These are phyloP conservation scores for Xiphias gladius DNA, from an alignment of 2,113 vertebrate species.

Conservation along the genomic window DNA sequence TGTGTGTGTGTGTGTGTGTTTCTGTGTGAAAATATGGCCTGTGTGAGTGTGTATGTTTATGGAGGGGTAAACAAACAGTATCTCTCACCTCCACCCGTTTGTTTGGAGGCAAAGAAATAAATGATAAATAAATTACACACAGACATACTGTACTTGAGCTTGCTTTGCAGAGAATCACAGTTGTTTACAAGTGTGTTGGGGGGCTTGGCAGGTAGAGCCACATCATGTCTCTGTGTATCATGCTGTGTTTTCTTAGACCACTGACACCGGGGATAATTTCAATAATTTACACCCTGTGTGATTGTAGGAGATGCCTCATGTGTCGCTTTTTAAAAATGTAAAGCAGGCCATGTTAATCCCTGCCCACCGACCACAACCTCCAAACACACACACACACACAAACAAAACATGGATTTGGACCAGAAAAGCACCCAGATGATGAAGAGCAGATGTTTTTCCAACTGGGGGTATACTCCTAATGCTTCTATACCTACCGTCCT, in stretches of 20 bases:
- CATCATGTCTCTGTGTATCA: conserved; percentile 43
- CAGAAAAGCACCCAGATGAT: conserved; percentile 54
- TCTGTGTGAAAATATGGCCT: neutral
- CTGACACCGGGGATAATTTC: conserved; percentile 67
- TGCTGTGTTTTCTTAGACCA: conserved; percentile 68
- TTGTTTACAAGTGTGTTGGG: conserved; percentile 74
- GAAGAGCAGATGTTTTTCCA: conserved; percentile 77
- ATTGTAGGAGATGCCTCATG: conserved; percentile 62
- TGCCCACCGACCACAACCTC: conserved; percentile 50
- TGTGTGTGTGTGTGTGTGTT: neutral
- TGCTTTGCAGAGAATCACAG: conserved; percentile 69
- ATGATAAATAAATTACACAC: conserved; percentile 73
- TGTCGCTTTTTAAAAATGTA: conserved; percentile 83
- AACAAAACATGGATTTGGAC: conserved; percentile 44
- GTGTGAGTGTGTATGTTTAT: conserved; percentile 20
- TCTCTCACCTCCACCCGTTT: conserved; percentile 61
- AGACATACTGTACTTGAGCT: conserved; percentile 58
- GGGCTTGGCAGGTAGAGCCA: conserved; percentile 51
- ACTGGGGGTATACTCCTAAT: conserved; percentile 57
- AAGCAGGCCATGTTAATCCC: conserved; percentile 65
- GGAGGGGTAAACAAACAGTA: conserved; percentile 49
- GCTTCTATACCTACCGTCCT: conserved; percentile 52
- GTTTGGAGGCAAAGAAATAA: conserved; percentile 69
- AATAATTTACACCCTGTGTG: conserved; percentile 79
- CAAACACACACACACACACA: conserved; percentile 33